Percentiles rank a stretch among this genome's conserved stretches.
phyloP scores from a whole-genome alignment of 1,140 invertebrate species.

The Oreohelix idahoensis region DNA sequence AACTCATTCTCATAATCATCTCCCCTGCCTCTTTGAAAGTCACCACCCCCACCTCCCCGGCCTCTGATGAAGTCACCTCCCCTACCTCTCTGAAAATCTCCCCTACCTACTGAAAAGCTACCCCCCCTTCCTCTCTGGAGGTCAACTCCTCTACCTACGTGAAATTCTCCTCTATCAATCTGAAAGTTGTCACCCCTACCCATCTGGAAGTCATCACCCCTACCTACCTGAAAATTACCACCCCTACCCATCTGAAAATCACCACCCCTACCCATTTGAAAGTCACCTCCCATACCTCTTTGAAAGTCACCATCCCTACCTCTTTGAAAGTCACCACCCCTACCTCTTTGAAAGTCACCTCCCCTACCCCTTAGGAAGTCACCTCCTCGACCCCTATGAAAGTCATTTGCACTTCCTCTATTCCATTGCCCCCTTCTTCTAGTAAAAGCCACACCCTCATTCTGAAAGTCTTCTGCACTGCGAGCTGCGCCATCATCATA shows the following conservation, averaged over 20 bases:
- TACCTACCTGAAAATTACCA: background rate
- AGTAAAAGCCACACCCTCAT: background rate
- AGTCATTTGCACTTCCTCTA: conserved; percentile 13
- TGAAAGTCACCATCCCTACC: background rate
- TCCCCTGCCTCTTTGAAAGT: conserved; percentile 30
- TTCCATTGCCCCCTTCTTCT: conserved; percentile 9
- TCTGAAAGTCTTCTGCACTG: background rate
- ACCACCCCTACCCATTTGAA: background rate
- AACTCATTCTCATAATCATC: background rate
- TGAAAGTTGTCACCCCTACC: conserved; percentile 12
- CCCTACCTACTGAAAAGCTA: background rate
- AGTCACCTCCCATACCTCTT: background rate
- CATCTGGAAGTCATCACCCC: conserved; percentile 16
- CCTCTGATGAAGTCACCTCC: conserved; percentile 8
- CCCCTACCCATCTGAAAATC: conserved; percentile 29
- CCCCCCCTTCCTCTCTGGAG: background rate
- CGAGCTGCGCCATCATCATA: background rate
- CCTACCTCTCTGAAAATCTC: conserved; percentile 31
- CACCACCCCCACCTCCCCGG: conserved; percentile 30
- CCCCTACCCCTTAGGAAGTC: background rate
- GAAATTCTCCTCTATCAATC: conserved; percentile 7
- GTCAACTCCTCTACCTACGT: conserved; percentile 16
- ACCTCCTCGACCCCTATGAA: conserved; percentile 33
- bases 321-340: conserved; percentile 30
- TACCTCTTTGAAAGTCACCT: conserved; percentile 23